Conservation (phyloP, 2,113 vertebrate genomes). For the Hypanus sabinus region DNA sequence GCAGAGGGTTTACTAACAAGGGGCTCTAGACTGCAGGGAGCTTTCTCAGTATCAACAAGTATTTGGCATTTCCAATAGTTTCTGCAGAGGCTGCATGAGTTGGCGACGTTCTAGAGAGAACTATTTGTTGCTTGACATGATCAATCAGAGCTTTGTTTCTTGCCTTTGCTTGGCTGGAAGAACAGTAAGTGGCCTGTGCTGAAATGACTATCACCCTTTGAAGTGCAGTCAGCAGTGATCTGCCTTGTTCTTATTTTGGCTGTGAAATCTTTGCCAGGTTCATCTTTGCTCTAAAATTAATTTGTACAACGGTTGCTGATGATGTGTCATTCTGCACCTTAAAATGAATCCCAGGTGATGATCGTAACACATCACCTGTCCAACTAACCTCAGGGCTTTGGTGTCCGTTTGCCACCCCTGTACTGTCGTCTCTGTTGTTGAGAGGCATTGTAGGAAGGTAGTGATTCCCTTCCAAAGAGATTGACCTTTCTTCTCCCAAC, state of each 20-base stretch:
- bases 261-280: background rate
- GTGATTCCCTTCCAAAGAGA: background rate
- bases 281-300: background rate
- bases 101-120: background rate
- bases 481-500: background rate
- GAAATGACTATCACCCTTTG: too few species aligned
- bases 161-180: background rate
- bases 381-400: background rate
- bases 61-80: background rate
- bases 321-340: background rate
- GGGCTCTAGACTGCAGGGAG: background rate
- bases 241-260: background rate
- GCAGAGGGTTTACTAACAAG: background rate
- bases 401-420: background rate
- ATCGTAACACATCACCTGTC: background rate
- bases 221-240: background rate
- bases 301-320: background rate
- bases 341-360: background rate
- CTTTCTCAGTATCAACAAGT: background rate
- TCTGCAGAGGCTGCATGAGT: conserved; percentile 15
- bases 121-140: background rate
- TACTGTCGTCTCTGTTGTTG: background rate
- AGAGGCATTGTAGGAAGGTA: background rate
- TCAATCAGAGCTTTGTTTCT: background rate
- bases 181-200: background rate